Base-by-base conservation (phyloP, 2,797 vertebrate genomes). In the Gastrophryne carolinensis region DNA sequence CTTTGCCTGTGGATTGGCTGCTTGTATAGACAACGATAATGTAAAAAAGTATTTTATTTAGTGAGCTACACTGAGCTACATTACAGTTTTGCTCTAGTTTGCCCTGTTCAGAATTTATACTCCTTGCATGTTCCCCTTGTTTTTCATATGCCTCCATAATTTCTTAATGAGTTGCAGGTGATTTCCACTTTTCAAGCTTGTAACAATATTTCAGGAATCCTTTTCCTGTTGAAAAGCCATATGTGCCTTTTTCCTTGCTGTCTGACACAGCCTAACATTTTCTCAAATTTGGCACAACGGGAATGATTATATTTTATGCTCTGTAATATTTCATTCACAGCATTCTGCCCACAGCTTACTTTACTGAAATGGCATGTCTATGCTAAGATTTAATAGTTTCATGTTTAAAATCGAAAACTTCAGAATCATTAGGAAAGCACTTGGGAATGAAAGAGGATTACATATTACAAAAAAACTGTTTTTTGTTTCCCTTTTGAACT, bases 161-260 rank as follows among this genome's bases (percentile, higher is more conserved):
- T 70, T 60, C 68, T 57, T 78, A 72, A 78, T 78, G 53, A 66
- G 41, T 65, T 72, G 41, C 75, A 78, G 75, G 68, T 72, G 75
- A 65, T 72, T 72, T 78, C 61, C 75, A 71, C 66, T 47, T 77
- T 70, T 77, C 66, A 72, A 72, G 67, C 61, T 65, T 58, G 67
- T 65, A 71, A 47, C 29, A 58, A 52, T 72, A 34, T 29, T 66
- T 60, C 75, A 72, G 68, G 47, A 60, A 78, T 78, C 53, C 19
- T 60, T 65, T 77, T 69, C 58, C 37, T 71, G 67, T 34, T 69
- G 3, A 29, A 70, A 58, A 64, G 66, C 74, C 74, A 70, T 70
- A 50, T 71, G 67, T 72, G 50, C 13, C 39, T 60, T 78, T 53
- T 66, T 60, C 67, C 41, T 47, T 37, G 11, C 50, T 49, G 30